These are phyloP conservation scores for Anoplolepis gracilipes DNA, from an alignment of 1,140 invertebrate genomes.

Conservation along the genomic window DNA sequence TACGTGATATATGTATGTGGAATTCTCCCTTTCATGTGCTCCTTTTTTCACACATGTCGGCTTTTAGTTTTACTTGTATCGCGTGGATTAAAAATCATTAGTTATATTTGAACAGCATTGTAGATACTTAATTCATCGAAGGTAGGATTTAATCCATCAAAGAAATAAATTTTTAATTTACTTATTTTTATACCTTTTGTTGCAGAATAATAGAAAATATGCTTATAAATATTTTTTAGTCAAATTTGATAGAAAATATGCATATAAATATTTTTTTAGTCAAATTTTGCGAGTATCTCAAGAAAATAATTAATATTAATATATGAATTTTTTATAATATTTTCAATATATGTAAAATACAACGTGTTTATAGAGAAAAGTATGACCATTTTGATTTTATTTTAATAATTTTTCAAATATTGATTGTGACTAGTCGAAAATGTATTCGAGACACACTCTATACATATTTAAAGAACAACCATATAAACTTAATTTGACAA, in stretches of 20 bases:
- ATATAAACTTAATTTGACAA: no score
- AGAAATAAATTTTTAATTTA: constrained; percentile 5
- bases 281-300: background rate
- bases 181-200: no score
- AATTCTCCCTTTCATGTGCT: background rate
- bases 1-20: no score
- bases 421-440: no score
- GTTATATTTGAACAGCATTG: background rate
- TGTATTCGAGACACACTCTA: no score
- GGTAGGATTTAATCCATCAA: no score
- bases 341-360: background rate
- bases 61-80: background rate
- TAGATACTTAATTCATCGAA: background rate
- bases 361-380: background rate
- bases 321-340: background rate
- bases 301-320: background rate
- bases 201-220: background rate
- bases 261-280: background rate
- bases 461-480: no score
- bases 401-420: background rate
- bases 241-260: background rate
- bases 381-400: background rate
- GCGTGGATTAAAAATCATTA: background rate
- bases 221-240: background rate
- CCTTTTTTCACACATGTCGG: background rate